Evolutionary conservation across 1,140 invertebrate genomes (phyloP).

Genomic region (Choristoneura fumiferana): DNA sequence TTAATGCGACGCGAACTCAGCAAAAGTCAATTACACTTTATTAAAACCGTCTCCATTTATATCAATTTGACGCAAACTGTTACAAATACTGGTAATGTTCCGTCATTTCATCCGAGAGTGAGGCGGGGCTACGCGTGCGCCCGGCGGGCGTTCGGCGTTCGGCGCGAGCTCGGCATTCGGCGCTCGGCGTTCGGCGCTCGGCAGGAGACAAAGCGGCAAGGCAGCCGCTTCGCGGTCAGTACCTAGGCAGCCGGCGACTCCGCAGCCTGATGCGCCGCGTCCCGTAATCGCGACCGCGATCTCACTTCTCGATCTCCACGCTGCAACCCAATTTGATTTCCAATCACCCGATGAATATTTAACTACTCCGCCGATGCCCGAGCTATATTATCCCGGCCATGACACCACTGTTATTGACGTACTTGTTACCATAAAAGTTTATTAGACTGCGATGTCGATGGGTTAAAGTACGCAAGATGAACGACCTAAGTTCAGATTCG

Average conservation of each 20-base stretch:
- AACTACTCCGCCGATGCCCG: slow-evolving; percentile 52
- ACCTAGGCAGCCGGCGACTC: slow-evolving; percentile 51
- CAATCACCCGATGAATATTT: slow-evolving; percentile 67
- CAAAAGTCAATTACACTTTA: slow-evolving; percentile 79
- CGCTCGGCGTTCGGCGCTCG: slow-evolving; percentile 13
- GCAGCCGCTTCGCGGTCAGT: slow-evolving; percentile 49
- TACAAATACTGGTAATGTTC: slow-evolving; percentile 78
- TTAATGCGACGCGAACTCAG: slow-evolving; percentile 76
- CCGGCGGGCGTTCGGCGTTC: slow-evolving; percentile 13
- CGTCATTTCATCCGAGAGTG: slow-evolving; percentile 71
- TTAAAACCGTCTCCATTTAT: slow-evolving; percentile 79
- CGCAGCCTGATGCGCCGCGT: slow-evolving; percentile 40
- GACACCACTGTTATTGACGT: slow-evolving; percentile 52
- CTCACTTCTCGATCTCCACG: slow-evolving; percentile 27
- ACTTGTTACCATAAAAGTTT: slow-evolving; percentile 53
- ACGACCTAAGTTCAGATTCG: slow-evolving; percentile 47
- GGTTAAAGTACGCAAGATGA: slow-evolving; percentile 42
- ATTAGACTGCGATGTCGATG: slow-evolving; percentile 48
- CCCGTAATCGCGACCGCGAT: slow-evolving; percentile 31
- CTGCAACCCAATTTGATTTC: slow-evolving; percentile 44
- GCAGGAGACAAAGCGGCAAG: slow-evolving; percentile 59
- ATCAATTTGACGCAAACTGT: slow-evolving; percentile 79
- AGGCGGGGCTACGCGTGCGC: slow-evolving; percentile 75
- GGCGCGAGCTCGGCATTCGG: neutral
- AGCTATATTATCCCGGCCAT: slow-evolving; percentile 44